These are phyloP conservation scores for Erpornis zantholeuca DNA, from an alignment of 2,113 vertebrate genomes.

Conservation along the genomic window DNA sequence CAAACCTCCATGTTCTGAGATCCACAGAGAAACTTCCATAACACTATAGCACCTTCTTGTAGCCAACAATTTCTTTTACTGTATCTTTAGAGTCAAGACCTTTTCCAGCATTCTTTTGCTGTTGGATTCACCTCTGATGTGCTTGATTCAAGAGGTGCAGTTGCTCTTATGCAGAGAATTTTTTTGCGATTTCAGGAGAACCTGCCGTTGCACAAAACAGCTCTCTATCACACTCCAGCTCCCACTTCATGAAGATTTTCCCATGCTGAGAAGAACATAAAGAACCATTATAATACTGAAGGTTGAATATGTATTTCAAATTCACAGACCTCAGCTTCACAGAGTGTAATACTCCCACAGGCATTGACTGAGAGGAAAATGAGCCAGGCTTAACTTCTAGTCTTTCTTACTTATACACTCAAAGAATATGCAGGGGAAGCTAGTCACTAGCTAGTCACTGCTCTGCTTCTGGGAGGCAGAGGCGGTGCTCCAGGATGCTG, in stretches of 20 bases:
- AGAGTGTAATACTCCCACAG: not conserved
- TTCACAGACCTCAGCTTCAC: not conserved
- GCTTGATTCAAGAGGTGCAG: not conserved
- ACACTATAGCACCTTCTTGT: not conserved
- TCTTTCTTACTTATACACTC: not conserved
- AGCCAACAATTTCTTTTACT: not conserved
- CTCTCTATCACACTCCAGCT: not conserved
- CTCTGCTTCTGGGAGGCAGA: not conserved
- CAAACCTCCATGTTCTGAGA: not conserved
- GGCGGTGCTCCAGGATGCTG: accelerated
- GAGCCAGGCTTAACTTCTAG: not conserved
- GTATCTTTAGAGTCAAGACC: not conserved
- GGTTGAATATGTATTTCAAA: not conserved
- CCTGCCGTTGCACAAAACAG: not conserved
- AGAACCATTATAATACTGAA: not conserved
- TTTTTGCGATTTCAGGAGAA: not conserved
- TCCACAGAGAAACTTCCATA: not conserved
- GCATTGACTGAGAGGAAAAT: not conserved
- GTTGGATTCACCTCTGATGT: not conserved
- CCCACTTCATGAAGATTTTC: not conserved
- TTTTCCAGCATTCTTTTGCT: not conserved
- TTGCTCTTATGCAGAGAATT: not conserved
- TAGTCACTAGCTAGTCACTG: not conserved
- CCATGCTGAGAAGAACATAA: not conserved
- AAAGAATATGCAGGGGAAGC: not conserved